Base-by-base conservation (phyloP, 2,888 invertebrate genomes). In the Unio delphinus region DNA sequence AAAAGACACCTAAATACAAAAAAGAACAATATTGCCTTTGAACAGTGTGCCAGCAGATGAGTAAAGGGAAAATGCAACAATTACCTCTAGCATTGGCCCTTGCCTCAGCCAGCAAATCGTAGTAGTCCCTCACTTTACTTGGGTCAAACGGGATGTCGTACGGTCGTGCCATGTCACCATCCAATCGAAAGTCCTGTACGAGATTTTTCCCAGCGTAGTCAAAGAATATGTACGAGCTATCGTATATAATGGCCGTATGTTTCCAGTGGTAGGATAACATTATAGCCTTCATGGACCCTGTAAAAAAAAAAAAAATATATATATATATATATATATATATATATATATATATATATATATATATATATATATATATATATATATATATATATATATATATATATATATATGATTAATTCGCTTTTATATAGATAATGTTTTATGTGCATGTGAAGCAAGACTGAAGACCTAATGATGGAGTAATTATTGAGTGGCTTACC, bases 181-280 rank as follows among this genome's bases (percentile, higher is more conserved):
- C 77, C 20, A 67, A 57, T 28, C 75, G 67, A 61, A 81, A 74
- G 65, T 81, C 81, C 20, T 70, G 63, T 1, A 79, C 80, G 34
- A 81, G 67, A 55, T 79, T 80, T 54, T 74, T 76, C 20, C 80
- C 81, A 6, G 81, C 81, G 23, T 79, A 63, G 59, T 80, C 78
- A 57, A 81, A 81, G 68, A 81, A 81, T 0, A 81, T 79, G 65
- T 81, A 80, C 11, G 79, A 75, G 15, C 71, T 56, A 63, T 81
- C 81, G 55, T 81, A 81, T 4, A 81, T 63, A 34, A 81, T 78
- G 5, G 79, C 80, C 1, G 79, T 74, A 60, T 81, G 75, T 30
- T 65, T 65, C 81, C 81, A 81, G 3, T 61, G 57, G 30, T 80
- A 81, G 18, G 64, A 62, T 15, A 59, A 58, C 75, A 81, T 70